Evolutionary conservation across 2,113 vertebrate species (phyloP), one percentile per base, ranked within the genome.

Genomic region (Neolamprologus sp.): DNA sequence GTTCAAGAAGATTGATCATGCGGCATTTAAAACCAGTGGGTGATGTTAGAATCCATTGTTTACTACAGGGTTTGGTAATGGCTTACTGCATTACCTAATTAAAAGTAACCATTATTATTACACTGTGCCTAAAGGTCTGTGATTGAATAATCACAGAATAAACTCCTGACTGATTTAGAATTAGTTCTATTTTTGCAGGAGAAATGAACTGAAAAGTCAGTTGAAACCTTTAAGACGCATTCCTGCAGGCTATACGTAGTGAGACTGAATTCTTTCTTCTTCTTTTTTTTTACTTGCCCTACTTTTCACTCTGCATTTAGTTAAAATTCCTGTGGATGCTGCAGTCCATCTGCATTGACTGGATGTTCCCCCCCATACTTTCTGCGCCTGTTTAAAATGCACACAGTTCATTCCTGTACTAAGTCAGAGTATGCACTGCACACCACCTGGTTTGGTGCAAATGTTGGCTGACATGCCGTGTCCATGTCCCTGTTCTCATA

Each of bases 401-500:
- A 79, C 82, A n/a, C 6, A 14, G 17, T 55, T 19, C 80, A 31
- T 45, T 85, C 54, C 85, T 3, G 84, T 40, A 21, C 57, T 28
- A 28, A 84, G 63, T 23, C 17, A 5, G 49, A 17, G 45, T 2
- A 16, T 17, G 37, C 21, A 3, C 23, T 2, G n/a, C 9, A 16
- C 49, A 6, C 28, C 85, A 23, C 86, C 73, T 87, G 45, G 81
- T 84, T 83, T 33, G 73, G 81, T 49, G 51, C 80, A 54, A 92
- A 87, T 49, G 81, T 87, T 81, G 84, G 55, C 88, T 33, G 47
- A n/a, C 75, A 35, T 68, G 86, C 23, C 0, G 28, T 85, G 88
- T 92, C 21, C 89, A 21, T 73, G 84, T 91, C n/a, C 86, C 7
- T 86, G 90, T 95, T 93, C 92, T 92, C 92, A 94, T 93, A 95